Conservation (phyloP, 2,888 invertebrate genomes). For the Catocala nupta region DNA sequence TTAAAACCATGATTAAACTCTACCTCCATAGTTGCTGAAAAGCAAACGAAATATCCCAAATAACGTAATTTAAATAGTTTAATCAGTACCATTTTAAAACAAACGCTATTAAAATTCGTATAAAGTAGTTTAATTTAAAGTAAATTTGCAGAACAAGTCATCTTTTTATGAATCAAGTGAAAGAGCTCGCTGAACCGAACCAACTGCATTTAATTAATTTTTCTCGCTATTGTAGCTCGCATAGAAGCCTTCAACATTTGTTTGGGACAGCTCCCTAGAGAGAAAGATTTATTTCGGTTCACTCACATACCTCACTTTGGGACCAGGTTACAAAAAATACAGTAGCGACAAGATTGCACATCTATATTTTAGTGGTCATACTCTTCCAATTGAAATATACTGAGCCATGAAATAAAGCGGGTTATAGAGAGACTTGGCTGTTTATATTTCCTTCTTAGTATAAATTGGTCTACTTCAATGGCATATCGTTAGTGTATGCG, state of each 20-base stretch:
- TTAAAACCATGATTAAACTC: too few species aligned
- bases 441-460: not conserved
- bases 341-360: conserved; percentile 24
- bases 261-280: conserved; percentile 20
- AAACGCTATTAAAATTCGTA: too few species aligned
- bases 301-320: conserved; percentile 2
- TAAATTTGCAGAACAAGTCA: too few species aligned
- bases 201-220: conserved; percentile 1
- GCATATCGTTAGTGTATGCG: not conserved
- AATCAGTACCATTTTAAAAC: too few species aligned
- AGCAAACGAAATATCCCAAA: too few species aligned
- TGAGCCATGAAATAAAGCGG: conserved; percentile 3
- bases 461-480: not conserved
- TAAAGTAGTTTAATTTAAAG: too few species aligned
- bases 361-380: conserved; percentile 31
- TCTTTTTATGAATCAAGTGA: too few species aligned
- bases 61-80: too few species aligned
- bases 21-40: too few species aligned
- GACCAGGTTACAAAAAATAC: conserved; percentile 9
- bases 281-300: conserved; percentile 24
- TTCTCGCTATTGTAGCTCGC: not conserved
- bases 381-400: conserved; percentile 14
- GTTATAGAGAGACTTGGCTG: not conserved
- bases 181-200: too few species aligned
- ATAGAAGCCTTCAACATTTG: conserved; percentile 7